Evolutionary conservation across 2,888 invertebrate species (phyloP).

Genomic region (Tipula lateralis): DNA sequence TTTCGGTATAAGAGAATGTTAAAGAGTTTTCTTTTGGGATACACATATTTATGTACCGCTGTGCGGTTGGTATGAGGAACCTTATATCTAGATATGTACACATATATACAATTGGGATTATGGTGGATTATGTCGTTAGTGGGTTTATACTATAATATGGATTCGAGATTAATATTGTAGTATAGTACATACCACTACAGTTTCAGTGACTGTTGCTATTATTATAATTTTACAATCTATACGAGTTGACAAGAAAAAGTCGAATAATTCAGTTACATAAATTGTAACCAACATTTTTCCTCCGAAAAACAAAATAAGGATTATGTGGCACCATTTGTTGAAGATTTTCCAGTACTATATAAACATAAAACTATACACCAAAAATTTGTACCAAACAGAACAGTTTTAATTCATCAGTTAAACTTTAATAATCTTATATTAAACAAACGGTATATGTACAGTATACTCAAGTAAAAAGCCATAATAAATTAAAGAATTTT

Average conservation of each 20-base stretch:
- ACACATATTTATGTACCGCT: not conserved
- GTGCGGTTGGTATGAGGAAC: not conserved
- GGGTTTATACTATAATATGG: not conserved
- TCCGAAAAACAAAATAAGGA: not conserved
- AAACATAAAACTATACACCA: not conserved
- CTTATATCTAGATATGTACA: no score
- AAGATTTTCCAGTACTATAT: not conserved
- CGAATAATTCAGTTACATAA: no score
- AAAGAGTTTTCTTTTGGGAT: not conserved
- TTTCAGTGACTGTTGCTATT: not conserved
- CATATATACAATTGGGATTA: no score
- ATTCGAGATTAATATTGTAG: no score
- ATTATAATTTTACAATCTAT: not conserved
- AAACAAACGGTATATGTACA: not conserved
- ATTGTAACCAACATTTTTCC: not conserved
- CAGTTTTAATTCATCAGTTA: not conserved
- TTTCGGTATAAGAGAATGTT: not conserved
- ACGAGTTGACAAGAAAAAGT: no score
- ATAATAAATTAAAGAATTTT: constrained; percentile 11
- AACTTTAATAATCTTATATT: not conserved
- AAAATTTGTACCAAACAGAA: not conserved
- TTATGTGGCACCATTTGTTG: not conserved
- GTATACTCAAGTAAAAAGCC: not conserved
- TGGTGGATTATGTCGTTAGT: not conserved
- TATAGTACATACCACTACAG: no score